These are phyloP conservation scores for Forbesichthys papilliferus DNA, from an alignment of 2,113 vertebrate species.

Conservation along the genomic window DNA sequence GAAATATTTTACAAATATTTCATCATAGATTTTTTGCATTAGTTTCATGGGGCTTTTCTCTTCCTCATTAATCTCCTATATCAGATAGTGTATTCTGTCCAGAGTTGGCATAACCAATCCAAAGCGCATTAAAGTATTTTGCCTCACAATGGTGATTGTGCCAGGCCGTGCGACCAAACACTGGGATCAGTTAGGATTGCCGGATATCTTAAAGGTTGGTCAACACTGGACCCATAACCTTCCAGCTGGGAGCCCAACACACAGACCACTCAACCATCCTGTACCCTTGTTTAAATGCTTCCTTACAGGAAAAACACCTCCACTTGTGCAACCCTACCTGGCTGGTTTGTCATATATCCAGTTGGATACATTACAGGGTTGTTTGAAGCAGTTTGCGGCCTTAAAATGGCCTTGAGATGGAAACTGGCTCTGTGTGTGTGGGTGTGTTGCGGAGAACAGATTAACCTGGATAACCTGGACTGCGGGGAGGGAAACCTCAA, in stretches of 20 bases:
- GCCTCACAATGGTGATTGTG: too few relatives aligned
- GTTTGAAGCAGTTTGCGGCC: conserved; percentile 22
- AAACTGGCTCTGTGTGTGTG: background rate
- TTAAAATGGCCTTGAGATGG: conserved; percentile 9
- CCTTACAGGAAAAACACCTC: conserved; percentile 50
- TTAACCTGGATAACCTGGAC: conserved; percentile 58
- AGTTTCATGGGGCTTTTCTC: background rate
- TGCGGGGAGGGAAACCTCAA: conserved; percentile 16
- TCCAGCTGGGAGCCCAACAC: too few relatives aligned
- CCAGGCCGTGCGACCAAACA: too few relatives aligned
- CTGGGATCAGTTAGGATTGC: too few relatives aligned
- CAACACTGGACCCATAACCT: too few relatives aligned
- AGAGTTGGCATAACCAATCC: conserved; percentile 9
- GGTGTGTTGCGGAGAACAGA: conserved; percentile 44
- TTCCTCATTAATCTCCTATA: conserved; percentile 13
- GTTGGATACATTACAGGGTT: conserved; percentile 38
- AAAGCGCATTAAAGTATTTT: too few relatives aligned
- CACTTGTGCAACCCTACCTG: conserved; percentile 43
- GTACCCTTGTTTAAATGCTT: conserved; percentile 24
- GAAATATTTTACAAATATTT: background rate
- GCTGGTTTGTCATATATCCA: conserved; percentile 48
- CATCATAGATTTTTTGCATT: background rate
- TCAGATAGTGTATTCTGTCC: background rate
- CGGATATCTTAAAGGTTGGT: too few relatives aligned
- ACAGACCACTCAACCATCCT: too few relatives aligned